Evolutionary conservation across 2,113 vertebrate genomes (phyloP).

Genomic region (Atractosteus spatula): DNA sequence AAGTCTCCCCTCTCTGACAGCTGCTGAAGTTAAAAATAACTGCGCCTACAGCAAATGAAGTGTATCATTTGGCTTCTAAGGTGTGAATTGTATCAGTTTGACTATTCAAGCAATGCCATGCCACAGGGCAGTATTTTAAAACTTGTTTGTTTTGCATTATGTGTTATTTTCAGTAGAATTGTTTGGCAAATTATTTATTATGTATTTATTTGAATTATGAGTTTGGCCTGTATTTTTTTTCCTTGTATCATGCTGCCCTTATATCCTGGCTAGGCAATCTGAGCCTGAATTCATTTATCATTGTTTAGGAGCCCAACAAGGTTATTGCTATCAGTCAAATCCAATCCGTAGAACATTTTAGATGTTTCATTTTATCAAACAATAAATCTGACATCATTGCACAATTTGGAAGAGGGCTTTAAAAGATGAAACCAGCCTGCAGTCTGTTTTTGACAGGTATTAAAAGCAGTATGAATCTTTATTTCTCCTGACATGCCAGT

Average conservation of each 20-base stretch:
- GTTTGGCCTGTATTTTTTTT: too few relatives aligned
- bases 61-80: constrained; percentile 19
- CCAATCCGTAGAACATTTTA: constrained; percentile 1
- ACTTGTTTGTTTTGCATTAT: too few relatives aligned
- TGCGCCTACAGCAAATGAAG: constrained; percentile 7
- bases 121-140: too few relatives aligned
- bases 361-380: constrained; percentile 11
- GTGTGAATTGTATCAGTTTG: constrained; percentile 1
- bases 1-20: constrained; percentile 9
- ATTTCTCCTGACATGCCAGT: background rate
- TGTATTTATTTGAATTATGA: too few relatives aligned
- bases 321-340: constrained; percentile 12
- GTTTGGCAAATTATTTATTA: too few relatives aligned
- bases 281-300: constrained; percentile 3
- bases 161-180: too few relatives aligned
- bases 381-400: constrained; percentile 11
- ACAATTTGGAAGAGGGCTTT: constrained; percentile 5
- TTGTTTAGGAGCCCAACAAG: constrained; percentile 5
- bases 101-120: too few relatives aligned
- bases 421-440: background rate
- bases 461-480: constrained; percentile 5
- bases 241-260: too few relatives aligned
- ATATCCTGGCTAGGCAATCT: too few relatives aligned
- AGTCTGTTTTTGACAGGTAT: background rate
- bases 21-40: constrained; percentile 14